These are phyloP conservation scores for Rana temporaria DNA, from an alignment of 2,113 vertebrate genomes.

Conservation along the genomic window DNA sequence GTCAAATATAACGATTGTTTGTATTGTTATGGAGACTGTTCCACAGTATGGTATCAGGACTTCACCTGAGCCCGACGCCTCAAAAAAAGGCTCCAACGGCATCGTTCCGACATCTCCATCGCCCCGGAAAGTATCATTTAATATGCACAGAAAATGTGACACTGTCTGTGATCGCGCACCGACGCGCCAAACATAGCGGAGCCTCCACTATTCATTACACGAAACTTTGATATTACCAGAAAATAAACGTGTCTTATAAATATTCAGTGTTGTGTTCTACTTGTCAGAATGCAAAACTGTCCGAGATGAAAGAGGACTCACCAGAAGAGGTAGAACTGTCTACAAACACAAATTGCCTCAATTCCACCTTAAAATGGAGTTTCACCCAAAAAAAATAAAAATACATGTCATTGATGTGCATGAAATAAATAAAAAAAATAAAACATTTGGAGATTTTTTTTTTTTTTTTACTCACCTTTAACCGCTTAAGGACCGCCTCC, in stretches of 20 bases:
- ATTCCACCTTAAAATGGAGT: too few relatives aligned
- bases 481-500: too few relatives aligned
- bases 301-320: constrained; percentile 6
- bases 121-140: background rate
- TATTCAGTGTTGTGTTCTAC: constrained; percentile 25
- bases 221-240: constrained; percentile 38
- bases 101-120: background rate
- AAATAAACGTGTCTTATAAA: constrained; percentile 38
- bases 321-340: background rate
- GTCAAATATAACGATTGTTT: too few relatives aligned
- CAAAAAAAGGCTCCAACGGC: background rate
- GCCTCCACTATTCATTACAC: constrained; percentile 17
- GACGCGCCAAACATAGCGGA: constrained; percentile 14
- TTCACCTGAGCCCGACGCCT: too few relatives aligned
- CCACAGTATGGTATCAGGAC: too few relatives aligned
- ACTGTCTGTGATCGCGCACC: background rate
- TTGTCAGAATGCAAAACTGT: constrained; percentile 23
- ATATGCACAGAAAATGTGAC: constrained; percentile 17
- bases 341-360: too few relatives aligned
- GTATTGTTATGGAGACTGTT: too few relatives aligned
- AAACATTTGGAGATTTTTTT: too few relatives aligned
- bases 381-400: too few relatives aligned
- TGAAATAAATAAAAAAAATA: too few relatives aligned
- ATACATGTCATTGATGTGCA: too few relatives aligned
- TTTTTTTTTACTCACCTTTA: too few relatives aligned